Conservation (phyloP, 2,888 invertebrate species). For the Drosophila lacicola region DNA sequence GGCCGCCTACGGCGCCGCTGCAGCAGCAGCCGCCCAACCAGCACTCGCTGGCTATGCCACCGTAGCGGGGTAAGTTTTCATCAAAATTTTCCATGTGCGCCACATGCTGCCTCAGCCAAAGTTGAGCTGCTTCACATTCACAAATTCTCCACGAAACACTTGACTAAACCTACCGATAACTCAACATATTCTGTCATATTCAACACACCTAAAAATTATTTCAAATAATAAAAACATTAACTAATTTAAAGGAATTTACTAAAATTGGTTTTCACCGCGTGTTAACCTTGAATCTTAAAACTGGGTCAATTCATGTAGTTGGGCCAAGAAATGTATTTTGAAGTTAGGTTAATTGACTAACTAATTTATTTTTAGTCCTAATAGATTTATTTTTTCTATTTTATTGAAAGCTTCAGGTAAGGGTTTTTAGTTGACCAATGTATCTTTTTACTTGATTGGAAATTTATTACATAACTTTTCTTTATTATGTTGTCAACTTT, state of each 20-base stretch:
- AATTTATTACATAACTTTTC: no score
- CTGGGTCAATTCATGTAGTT: not conserved
- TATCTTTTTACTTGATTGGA: no score
- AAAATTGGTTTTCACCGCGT: not conserved
- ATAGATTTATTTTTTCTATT: no score
- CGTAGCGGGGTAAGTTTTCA: constrained; percentile 88
- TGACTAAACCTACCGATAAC: constrained; percentile 1
- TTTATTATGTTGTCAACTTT: no score
- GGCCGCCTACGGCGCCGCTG: constrained; percentile 92
- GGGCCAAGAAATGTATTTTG: not conserved
- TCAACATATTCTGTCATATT: not conserved
- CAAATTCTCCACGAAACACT: constrained; percentile 12
- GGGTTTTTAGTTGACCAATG: no score
- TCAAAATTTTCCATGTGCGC: not conserved
- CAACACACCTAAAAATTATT: not conserved
- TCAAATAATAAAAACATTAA: not conserved
- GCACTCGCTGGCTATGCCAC: constrained; percentile 90
- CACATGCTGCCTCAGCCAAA: constrained; percentile 1
- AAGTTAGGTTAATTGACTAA: no score
- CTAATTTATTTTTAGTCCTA: no score
- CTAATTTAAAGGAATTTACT: not conserved
- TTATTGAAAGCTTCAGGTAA: no score
- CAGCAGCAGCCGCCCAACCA: constrained; percentile 87
- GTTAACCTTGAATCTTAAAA: constrained; percentile 1
- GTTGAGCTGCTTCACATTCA: constrained; percentile 3